phyloP scores from a whole-genome alignment of 2,797 vertebrate genomes.

The Rhodeus uyekii region DNA sequence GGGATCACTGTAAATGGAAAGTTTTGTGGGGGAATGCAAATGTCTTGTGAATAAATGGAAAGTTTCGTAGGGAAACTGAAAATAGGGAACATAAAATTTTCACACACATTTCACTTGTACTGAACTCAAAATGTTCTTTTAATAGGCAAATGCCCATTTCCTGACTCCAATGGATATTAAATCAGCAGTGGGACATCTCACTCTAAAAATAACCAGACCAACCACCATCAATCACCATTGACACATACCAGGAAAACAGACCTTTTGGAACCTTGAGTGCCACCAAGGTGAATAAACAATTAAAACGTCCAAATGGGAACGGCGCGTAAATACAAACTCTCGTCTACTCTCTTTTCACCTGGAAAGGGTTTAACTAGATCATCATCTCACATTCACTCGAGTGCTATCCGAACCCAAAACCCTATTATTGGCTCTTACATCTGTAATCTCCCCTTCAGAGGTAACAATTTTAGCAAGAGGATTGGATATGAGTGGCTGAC shows the following conservation, averaged over 20 bases:
- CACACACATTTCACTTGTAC: not conserved
- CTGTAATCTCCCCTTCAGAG: constrained; percentile 49
- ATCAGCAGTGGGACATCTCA: not conserved
- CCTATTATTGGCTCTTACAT: constrained; percentile 48
- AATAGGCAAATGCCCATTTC: not conserved
- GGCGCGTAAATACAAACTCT: not conserved
- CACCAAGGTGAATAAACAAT: constrained; percentile 30
- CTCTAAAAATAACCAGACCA: constrained; percentile 18
- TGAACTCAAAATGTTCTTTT: not conserved
- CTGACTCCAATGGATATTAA: not conserved
- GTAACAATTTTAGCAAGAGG: constrained; percentile 52
- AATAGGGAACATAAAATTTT: not conserved
- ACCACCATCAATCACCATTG: not conserved
- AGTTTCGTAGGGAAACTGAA: not conserved
- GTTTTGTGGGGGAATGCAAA: not conserved
- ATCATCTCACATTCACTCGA: constrained; percentile 25
- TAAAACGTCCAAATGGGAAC: constrained; percentile 22
- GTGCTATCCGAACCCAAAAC: constrained; percentile 38
- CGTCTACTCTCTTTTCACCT: constrained; percentile 8
- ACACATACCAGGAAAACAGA: constrained; percentile 9
- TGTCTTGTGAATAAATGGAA: not conserved
- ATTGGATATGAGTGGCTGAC: constrained; percentile 51
- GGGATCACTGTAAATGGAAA: not conserved
- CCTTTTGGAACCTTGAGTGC: constrained; percentile 10
- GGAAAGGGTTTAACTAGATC: constrained; percentile 29